phyloP scores from a whole-genome alignment of 1,140 invertebrate genomes.

The Metopolophium dirhodum region DNA sequence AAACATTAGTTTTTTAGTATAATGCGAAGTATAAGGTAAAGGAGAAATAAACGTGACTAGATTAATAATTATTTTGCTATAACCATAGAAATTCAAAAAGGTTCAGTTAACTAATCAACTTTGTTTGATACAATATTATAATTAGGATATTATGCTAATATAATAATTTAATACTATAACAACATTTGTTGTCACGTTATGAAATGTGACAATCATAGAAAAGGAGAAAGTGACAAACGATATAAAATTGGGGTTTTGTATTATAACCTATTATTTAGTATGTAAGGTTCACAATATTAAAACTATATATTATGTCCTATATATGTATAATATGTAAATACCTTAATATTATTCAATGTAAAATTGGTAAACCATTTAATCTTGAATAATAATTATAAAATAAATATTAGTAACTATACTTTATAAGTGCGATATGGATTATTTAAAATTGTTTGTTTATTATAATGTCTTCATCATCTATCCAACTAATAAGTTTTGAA shows the following conservation, averaged over 20 bases:
- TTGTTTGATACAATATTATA: neutral
- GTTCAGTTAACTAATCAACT: neutral
- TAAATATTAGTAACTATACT: neutral
- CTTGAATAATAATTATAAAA: neutral
- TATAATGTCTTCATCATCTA: neutral
- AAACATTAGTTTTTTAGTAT: neutral
- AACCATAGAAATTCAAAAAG: neutral
- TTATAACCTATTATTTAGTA: too few relatives aligned
- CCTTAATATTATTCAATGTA: neutral
- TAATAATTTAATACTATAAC: neutral
- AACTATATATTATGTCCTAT: too few relatives aligned
- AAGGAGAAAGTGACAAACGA: neutral
- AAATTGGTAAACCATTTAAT: neutral
- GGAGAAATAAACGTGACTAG: neutral
- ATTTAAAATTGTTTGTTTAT: neutral
- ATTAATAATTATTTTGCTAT: neutral
- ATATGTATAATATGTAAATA: neutral
- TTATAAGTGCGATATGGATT: neutral
- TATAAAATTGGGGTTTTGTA: neutral
- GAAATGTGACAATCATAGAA: neutral
- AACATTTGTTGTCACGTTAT: neutral
- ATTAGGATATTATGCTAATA: neutral
- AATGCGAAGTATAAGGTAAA: neutral
- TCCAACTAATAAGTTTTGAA: neutral
- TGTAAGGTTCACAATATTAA: too few relatives aligned